A percentile compares a stretch with the other conserved stretches of the same genome.
These are phyloP conservation scores for Anoura caudifer DNA, from an alignment of 2,113 vertebrate genomes.

Conservation along the genomic window DNA sequence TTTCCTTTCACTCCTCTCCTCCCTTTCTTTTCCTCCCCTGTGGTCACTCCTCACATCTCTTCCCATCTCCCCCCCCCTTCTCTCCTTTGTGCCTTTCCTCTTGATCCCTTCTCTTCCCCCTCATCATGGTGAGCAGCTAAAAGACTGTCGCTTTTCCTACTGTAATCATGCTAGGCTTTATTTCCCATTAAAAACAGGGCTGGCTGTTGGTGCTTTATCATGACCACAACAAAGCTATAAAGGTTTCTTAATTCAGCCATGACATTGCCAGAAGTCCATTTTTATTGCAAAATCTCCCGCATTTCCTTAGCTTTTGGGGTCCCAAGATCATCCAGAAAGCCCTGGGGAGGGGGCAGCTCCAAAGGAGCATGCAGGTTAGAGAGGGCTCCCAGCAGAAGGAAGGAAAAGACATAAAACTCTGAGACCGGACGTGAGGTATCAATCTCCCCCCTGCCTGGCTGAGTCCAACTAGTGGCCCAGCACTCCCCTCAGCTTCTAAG, in stretches of 20 bases:
- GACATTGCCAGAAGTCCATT: not conserved
- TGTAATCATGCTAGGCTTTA: not conserved
- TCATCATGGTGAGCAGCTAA: not conserved
- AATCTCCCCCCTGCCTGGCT: conserved; percentile 71
- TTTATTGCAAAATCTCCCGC: not conserved
- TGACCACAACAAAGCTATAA: not conserved
- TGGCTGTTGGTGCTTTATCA: not conserved
- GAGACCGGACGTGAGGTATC: conserved; percentile 74
- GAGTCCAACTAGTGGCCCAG: conserved; percentile 41
- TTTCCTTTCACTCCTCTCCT: not conserved
- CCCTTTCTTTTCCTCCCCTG: not conserved
- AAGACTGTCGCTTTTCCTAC: not conserved
- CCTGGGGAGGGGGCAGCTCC: not conserved
- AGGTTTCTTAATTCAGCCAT: not conserved
- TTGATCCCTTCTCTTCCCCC: not conserved
- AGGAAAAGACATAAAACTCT: conserved; percentile 50
- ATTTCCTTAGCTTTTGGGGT: not conserved
- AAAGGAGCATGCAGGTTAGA: not conserved
- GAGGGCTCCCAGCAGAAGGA: not conserved
- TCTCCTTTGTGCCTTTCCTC: not conserved
- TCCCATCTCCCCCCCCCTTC: not conserved
- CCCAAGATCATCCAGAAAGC: not conserved
- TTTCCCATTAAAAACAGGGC: not conserved
- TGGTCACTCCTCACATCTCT: not conserved
- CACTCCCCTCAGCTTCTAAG: conserved; percentile 67